Evolutionary conservation across 2,888 invertebrate genomes (phyloP).

Genomic region (Meghimatium bilineatum): DNA sequence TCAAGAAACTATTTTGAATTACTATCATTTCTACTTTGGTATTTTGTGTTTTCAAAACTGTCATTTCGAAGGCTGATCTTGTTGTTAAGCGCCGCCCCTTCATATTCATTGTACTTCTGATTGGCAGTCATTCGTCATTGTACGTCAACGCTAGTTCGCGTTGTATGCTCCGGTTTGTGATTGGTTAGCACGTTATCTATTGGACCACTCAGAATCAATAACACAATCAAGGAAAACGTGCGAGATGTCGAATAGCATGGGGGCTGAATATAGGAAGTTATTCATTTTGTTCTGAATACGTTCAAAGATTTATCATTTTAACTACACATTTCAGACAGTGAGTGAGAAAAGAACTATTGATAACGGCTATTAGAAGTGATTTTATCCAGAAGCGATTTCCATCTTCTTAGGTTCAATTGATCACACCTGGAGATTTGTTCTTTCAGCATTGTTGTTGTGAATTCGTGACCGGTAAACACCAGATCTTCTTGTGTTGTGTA

Average conservation of each 20-base stretch:
- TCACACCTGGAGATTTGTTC: background rate
- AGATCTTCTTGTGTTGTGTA: background rate
- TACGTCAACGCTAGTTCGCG: background rate
- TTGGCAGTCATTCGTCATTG: background rate
- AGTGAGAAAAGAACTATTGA: constrained; percentile 11
- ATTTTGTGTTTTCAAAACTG: background rate
- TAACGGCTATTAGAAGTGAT: background rate
- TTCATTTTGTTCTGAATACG: background rate
- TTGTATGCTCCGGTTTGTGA: background rate
- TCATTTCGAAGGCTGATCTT: background rate
- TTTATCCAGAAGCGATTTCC: background rate
- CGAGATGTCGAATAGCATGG: background rate
- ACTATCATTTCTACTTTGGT: background rate
- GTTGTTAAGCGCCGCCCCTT: background rate
- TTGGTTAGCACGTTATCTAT: background rate
- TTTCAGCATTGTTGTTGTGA: background rate
- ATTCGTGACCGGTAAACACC: background rate
- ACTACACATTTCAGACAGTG: background rate
- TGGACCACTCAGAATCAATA: background rate
- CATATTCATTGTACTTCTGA: background rate
- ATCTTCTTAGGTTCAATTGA: background rate
- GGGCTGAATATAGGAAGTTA: background rate
- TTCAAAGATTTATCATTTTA: constrained; percentile 10
- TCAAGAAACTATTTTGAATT: background rate
- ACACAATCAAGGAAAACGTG: background rate